Evolutionary conservation across 1,140 invertebrate species (phyloP).

Genomic region (Nasonia longicornis): DNA sequence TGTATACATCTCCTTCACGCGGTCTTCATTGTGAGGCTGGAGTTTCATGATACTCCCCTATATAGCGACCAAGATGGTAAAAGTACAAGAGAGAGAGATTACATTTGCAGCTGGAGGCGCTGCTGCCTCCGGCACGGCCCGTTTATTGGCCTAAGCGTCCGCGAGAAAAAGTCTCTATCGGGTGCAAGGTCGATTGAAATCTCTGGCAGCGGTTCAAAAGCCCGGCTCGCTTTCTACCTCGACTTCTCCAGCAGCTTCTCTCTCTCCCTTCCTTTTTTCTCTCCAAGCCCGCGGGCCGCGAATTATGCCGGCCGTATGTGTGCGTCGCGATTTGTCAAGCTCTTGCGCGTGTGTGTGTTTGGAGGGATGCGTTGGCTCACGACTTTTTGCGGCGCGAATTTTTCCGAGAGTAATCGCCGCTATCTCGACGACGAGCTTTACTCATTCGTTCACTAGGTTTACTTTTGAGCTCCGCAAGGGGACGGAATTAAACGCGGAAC

Average conservation of each 20-base stretch:
- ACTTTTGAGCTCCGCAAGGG: too few species aligned
- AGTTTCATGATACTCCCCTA: neutral
- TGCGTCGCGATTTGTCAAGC: conserved; percentile 20
- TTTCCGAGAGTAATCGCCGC: conserved; percentile 25
- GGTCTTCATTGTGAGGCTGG: neutral
- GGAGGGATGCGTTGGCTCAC: neutral
- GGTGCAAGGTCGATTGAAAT: conserved; percentile 59
- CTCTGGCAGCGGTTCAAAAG: conserved; percentile 60
- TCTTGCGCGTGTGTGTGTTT: neutral
- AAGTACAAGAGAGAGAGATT: conserved; percentile 6
- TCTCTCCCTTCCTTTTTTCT: neutral
- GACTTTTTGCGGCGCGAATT: conserved; percentile 20
- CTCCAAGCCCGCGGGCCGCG: conserved; percentile 10
- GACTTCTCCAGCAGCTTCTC: neutral
- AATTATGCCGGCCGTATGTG: conserved; percentile 5
- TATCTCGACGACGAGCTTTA: neutral
- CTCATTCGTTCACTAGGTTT: conserved; percentile 21
- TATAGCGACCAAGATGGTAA: neutral
- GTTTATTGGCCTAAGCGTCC: conserved; percentile 54
- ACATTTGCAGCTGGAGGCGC: conserved; percentile 21
- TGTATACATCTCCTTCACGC: neutral
- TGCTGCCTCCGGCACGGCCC: neutral
- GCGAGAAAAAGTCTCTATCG: conserved; percentile 51
- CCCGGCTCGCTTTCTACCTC: conserved; percentile 4
- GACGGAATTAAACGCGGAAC: neutral